Evolutionary conservation across 2,888 invertebrate species (phyloP), one percentile per base, ranked within the genome.

Genomic region (Pterostichus niger): DNA sequence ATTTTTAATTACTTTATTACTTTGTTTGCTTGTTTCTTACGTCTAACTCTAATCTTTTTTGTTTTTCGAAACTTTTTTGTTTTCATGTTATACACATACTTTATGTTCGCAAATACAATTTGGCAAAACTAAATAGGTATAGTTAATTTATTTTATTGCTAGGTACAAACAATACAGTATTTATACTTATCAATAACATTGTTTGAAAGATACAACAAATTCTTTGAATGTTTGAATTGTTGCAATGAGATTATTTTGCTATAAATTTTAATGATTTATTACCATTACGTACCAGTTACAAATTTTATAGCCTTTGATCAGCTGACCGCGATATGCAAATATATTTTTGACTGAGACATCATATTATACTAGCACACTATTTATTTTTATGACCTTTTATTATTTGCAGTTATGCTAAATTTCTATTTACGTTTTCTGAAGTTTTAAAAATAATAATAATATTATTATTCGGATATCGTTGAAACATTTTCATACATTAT

Each of bases 211-310:
- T 59, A 31, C 11, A 59, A 31, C 17, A 31, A 59, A 59, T 59
- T 59, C 17, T 59, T 59, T 13, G 4, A 35, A 64, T 64, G 64
- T 64, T 64, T 64, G 64, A 10, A 59, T 13, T 64, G 10, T 64
- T 17, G 59, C 31, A 31, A 31, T 31, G 24, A 59, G 59, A 59
- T 59, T 59, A 59, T 59, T 59, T 59, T 17, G 10, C 31, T 31
- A 59, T 59, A 59, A 59, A 59, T 59, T 64, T 64, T 64, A 64
- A 64, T 64, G 64, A 64, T 35, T 64, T 35, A 64, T 64, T 64
- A 35, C 64, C 64, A 64, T 35, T 64, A 35, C 64, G 64, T 64
- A 64, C 64, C 64, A 64, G 64, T 64, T 64, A 64, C 64, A 35
- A 13, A 33, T 64, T 64, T 64, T 64, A 40, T 64, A 13, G 6